Percentiles rank a stretch among this genome's conserved stretches.
These are phyloP conservation scores for Rostratula benghalensis DNA, from an alignment of 2,113 vertebrate genomes.

Conservation along the genomic window DNA sequence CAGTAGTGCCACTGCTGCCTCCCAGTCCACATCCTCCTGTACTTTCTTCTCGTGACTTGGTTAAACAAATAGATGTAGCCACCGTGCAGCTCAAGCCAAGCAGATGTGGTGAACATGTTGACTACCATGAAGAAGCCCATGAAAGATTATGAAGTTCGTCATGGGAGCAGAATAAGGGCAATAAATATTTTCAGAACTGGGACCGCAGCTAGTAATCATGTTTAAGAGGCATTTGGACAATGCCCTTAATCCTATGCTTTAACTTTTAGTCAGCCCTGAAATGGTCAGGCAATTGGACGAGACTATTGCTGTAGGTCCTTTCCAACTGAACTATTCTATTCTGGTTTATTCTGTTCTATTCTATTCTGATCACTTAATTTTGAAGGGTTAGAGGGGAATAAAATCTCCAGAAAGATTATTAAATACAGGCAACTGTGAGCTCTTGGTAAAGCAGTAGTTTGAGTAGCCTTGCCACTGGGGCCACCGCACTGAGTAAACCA, in stretches of 20 bases:
- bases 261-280: background rate
- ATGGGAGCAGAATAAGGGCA: background rate
- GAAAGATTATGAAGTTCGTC: background rate
- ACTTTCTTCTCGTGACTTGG: background rate
- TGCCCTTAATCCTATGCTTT: background rate
- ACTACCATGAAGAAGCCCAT: background rate
- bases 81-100: background rate
- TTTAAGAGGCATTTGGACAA: background rate
- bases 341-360: background rate
- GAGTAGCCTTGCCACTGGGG: background rate
- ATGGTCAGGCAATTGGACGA: background rate
- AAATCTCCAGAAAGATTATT: background rate
- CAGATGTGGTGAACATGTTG: background rate
- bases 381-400: background rate
- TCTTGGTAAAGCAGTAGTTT: background rate
- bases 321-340: background rate
- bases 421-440: background rate
- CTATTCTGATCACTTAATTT: background rate
- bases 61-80: background rate
- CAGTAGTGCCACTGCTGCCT: fast-evolving
- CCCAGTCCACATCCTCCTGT: background rate
- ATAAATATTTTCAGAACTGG: background rate
- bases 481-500: background rate
- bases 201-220: background rate
- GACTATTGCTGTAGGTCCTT: background rate